Percentiles rank a stretch among this genome's conserved stretches.
These are phyloP conservation scores for Emys orbicularis DNA, from an alignment of 2,797 vertebrate species.

Conservation along the genomic window DNA sequence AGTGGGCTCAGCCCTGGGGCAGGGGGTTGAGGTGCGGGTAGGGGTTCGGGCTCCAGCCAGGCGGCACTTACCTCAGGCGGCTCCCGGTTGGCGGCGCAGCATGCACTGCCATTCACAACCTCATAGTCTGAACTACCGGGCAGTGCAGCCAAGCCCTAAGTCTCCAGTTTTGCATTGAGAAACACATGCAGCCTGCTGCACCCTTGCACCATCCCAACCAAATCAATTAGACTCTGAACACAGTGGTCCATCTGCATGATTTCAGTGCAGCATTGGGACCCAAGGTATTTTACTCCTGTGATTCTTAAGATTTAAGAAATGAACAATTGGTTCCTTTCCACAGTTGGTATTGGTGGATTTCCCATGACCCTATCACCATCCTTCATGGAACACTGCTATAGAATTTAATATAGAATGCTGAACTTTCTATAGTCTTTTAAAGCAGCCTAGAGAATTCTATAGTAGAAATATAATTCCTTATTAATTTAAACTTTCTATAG, in stretches of 20 bases:
- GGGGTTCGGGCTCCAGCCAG: too few species aligned
- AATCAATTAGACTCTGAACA: neutral
- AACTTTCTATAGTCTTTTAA: neutral
- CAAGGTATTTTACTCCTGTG: neutral
- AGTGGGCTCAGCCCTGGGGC: too few species aligned
- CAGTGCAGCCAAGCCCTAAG: neutral
- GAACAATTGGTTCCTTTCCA: neutral
- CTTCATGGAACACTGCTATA: neutral
- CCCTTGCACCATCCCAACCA: neutral
- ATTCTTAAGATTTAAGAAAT: neutral
- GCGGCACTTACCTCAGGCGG: too few species aligned
- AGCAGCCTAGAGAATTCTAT: neutral
- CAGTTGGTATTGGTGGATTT: neutral
- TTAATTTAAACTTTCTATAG: neutral
- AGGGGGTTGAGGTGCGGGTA: too few species aligned
- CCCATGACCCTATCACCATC: neutral
- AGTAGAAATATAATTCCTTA: neutral
- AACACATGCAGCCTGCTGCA: neutral
- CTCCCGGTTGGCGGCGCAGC: too few species aligned
- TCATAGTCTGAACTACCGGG: neutral
- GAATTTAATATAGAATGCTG: neutral
- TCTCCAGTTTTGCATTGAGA: neutral
- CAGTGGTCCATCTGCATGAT: neutral
- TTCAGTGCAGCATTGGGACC: neutral
- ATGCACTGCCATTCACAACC: neutral